These are phyloP conservation scores for Campoletis sonorensis DNA, from an alignment of 1,140 invertebrate species.

Conservation along the genomic window DNA sequence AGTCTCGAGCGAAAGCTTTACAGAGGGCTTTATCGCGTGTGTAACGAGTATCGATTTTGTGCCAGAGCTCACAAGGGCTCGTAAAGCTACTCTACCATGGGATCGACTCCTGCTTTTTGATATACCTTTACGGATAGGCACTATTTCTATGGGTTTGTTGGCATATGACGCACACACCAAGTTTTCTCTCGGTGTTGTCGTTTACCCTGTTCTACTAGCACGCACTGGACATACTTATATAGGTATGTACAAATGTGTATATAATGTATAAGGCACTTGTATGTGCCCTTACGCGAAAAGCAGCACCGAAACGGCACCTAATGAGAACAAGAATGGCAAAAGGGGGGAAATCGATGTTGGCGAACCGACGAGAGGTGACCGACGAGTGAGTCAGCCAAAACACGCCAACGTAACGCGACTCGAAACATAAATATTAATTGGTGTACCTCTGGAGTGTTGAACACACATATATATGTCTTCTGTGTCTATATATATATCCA, in stretches of 20 bases:
- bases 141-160: neutral
- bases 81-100: neutral
- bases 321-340: neutral
- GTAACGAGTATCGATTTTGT: slow-evolving; percentile 61
- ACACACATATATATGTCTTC: neutral
- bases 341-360: neutral
- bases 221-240: neutral
- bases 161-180: neutral
- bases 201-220: neutral
- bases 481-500: neutral
- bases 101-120: neutral
- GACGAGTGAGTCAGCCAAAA: slow-evolving; percentile 59
- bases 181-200: neutral
- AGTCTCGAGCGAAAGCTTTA: slow-evolving; percentile 27
- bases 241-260: neutral
- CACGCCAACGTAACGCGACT: slow-evolving; percentile 44
- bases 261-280: neutral
- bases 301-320: neutral
- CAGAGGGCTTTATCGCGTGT: slow-evolving; percentile 55
- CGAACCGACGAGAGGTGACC: slow-evolving; percentile 27
- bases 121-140: neutral
- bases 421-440: slow-evolving; percentile 67
- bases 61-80: slow-evolving; percentile 2
- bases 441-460: slow-evolving; percentile 18
- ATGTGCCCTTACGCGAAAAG: neutral